Base-by-base conservation (phyloP, 1,140 invertebrate genomes). In the Brachionus paranguensis region DNA sequence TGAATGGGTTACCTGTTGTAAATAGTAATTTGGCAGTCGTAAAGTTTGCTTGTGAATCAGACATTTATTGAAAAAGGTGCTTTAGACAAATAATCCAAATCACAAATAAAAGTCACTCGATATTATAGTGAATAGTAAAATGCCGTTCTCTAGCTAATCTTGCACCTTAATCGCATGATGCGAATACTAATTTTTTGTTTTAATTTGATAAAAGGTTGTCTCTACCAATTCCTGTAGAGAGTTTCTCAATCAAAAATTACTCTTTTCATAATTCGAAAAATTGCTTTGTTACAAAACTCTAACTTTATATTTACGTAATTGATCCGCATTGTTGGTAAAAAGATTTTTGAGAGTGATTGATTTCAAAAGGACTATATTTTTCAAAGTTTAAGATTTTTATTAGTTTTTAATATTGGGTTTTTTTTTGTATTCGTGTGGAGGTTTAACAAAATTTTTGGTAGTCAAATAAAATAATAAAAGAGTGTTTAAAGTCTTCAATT, bases 1-100 rank as follows among this genome's bases (percentile, higher is more conserved):
- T 72, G 68, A 72, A 72, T 72, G 68, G 41, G 20, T 43, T 72
- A 72, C 68, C 68, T 72, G 68, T 72, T 72, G 68, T 72, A 72
- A 72, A 72, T 72, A 72, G 37, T 72, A 47, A 43, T 41, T 43
- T 41, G 33, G 65, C 27, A 14, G 65, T 33, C 29, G 29, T 72
- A 72, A 72, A 72, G 5, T 72, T 72, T 68, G 33, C 27, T 41
- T 68, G 65, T 33, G 33, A 68, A 33, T 33, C 65, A 68, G 65
- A 68, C 65, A 33, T 41, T 68, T 68, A 41, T 33, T 33, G 24
- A 68, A 68, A 68, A 68, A 68, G 33, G 64, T 68, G 64, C 27
- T 68, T 68, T 68, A 68, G 64, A 37, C 64, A 68, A 68, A 72
- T 41, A 72, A 29, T 33, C 33, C 33, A 10, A 68, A 68, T 68